Evolutionary conservation across 2,888 invertebrate genomes (phyloP), one percentile per base, ranked within the genome.

Genomic region (Drosophila borborema): DNA sequence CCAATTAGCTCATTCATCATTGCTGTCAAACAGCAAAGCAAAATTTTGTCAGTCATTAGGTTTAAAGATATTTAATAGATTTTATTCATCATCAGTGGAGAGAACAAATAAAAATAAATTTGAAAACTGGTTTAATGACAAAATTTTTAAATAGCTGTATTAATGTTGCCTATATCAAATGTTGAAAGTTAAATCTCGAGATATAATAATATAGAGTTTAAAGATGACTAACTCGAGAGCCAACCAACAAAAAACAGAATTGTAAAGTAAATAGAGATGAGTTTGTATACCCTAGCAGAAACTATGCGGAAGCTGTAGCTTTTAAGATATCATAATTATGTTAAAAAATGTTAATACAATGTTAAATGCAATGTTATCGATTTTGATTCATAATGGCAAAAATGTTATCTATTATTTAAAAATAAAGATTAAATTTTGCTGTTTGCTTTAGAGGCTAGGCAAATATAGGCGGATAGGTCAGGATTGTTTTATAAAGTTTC

Each of bases 1-100:
- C 28, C 28, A 18, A 38, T 51, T 51, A 65, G 34, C 43, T 45
- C 40, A 64, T 64, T 48, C 51, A 36, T 43, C 41, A 51, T 64
- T 36, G 10, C 23, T 34, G 59, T 31, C 61, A 31, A 41, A 36
- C 20, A 54, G 16, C 23, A 36, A 31, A 6, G 18, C 38, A 34
- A 40, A 12, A 41, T n/a, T 40, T 40, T n/a, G 31, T 46, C 40
- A 51, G 51, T 61, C 60, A 61, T 61, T 61, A 61, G 18, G 28
- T 31, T 28, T 7, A 6, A 51, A 18, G 9, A 18, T 51, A 18
- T 31, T 18, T 31, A 5, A 14, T 3, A 60, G 38, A 59, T 46
- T 23, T 46, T 20, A 36, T n/a, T n/a, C 45, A 46, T 34, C 28
- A 46, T 16, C 28, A 41, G 28, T 38, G 10, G 20, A 12, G 8